Evolutionary conservation across 1,140 invertebrate genomes (phyloP), one percentile per base, ranked within the genome.

Genomic region (Drosophila kikkawai): DNA sequence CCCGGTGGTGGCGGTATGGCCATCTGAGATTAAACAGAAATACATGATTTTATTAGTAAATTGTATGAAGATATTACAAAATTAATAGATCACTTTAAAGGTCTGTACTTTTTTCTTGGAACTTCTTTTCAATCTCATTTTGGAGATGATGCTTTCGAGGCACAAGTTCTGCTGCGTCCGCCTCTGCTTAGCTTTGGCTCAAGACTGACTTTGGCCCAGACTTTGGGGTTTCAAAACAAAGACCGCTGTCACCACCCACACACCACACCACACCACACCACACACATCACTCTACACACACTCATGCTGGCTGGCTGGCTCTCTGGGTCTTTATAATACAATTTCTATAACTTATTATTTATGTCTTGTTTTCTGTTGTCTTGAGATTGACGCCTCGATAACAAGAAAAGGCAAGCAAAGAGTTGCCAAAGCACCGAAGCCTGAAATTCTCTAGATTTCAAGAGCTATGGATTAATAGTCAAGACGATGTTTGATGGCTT

Each of bases 1-100:
- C 93, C 93, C 29, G 94, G 94, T 32, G 95, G 95, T 37, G 95
- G 95, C 61, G 95, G 95, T 65, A 93, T 93, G 48, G 93, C 93
- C 94, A 94, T 94, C 83, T 93, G 26, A 2, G 80, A 80, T 4
- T 4, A 9, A 19, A 39, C 11, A 47, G 34, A 36, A 15, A 32
- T 39, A 26, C 3, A 41, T 26, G n/a, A 7, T n/a, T 37, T 44
- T 6, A 2, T 51, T 34, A 42, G 4, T 11, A 15, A 12, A 19
- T 65, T 15, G 32, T n/a, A 29, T 41, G 9, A n/a, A 50, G 29
- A 56, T 55, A 32, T 29, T 32, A 7, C 11, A 17, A 8, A 22
- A 12, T 19, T 32, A 45, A 42, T 50, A 13, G 13, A 12, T 22
- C 2, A 2, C 4, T 22, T 0, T 15, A 26, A 19, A 7, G 17